phyloP scores from a whole-genome alignment of 1,140 invertebrate species.

The Metaphire vulgaris region DNA sequence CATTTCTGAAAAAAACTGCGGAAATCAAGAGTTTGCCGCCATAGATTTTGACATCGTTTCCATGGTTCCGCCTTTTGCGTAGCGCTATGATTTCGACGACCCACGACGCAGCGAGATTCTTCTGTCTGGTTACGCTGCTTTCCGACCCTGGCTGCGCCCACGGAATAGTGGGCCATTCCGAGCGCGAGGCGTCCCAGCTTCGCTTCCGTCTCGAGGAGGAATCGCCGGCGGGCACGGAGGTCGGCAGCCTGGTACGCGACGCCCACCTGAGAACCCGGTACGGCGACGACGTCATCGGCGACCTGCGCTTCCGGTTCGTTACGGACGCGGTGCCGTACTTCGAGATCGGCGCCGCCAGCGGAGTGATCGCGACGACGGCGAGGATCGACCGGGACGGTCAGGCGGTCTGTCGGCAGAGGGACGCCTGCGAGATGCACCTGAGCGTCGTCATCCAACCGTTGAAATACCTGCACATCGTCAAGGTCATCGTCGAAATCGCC shows the following conservation, averaged over 20 bases:
- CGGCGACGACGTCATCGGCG: conserved; percentile 8
- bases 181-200: conserved; percentile 8
- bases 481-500: conserved; percentile 63
- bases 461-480: conserved; percentile 24
- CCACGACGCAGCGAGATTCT: background rate
- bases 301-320: conserved; percentile 21
- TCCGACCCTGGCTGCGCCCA: background rate
- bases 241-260: conserved; percentile 15
- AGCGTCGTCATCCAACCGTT: conserved; percentile 23
- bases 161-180: background rate
- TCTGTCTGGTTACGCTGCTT: background rate
- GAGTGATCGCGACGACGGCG: conserved; percentile 7
- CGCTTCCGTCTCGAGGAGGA: conserved; percentile 17
- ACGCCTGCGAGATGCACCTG: conserved; percentile 14
- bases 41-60: background rate
- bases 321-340: conserved; percentile 19
- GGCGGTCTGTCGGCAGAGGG: conserved; percentile 17
- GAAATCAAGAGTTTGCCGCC: background rate
- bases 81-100: no score
- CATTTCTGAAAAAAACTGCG: background rate
- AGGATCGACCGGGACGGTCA: conserved; percentile 22
- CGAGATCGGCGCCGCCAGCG: conserved; percentile 13
- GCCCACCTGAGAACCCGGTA: conserved; percentile 10
- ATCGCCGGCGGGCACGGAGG: background rate
- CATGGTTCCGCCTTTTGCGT: no score